These are phyloP conservation scores for Drosophila austrosaltans DNA, from an alignment of 2,888 invertebrate genomes.

Conservation along the genomic window DNA sequence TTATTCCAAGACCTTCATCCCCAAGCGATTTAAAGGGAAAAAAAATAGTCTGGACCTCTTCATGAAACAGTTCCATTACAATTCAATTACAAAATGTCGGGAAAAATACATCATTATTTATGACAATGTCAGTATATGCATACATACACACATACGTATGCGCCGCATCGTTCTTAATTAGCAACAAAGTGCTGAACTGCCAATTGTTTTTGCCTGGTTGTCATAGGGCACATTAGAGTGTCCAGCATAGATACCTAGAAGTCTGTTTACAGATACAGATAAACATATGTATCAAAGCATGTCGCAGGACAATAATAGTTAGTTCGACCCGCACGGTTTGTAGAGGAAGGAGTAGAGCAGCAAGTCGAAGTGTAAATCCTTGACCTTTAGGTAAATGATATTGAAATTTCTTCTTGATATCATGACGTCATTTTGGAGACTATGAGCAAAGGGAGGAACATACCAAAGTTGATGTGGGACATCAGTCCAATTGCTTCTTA, in stretches of 20 bases:
- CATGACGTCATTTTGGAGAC: too few relatives aligned
- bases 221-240: background rate
- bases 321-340: too few relatives aligned
- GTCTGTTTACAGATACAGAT: too few relatives aligned
- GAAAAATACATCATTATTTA: slow-evolving; percentile 48
- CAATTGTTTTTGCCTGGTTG: background rate
- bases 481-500: too few relatives aligned
- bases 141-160: background rate
- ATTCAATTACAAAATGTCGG: slow-evolving; percentile 44
- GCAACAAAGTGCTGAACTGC: slow-evolving; percentile 27
- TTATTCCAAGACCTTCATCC: slow-evolving; percentile 38
- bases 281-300: too few relatives aligned
- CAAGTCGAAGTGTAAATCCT: too few relatives aligned
- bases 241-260: background rate
- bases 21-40: slow-evolving; percentile 9
- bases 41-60: slow-evolving; percentile 34
- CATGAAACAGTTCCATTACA: slow-evolving; percentile 46
- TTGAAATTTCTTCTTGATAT: too few relatives aligned
- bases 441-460: too few relatives aligned
- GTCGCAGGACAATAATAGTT: too few relatives aligned
- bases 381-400: too few relatives aligned
- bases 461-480: too few relatives aligned
- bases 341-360: too few relatives aligned
- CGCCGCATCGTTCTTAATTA: slow-evolving; percentile 43
- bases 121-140: slow-evolving; percentile 36